phyloP scores from a whole-genome alignment of 2,113 vertebrate species.

The Pedionomus torquatus region DNA sequence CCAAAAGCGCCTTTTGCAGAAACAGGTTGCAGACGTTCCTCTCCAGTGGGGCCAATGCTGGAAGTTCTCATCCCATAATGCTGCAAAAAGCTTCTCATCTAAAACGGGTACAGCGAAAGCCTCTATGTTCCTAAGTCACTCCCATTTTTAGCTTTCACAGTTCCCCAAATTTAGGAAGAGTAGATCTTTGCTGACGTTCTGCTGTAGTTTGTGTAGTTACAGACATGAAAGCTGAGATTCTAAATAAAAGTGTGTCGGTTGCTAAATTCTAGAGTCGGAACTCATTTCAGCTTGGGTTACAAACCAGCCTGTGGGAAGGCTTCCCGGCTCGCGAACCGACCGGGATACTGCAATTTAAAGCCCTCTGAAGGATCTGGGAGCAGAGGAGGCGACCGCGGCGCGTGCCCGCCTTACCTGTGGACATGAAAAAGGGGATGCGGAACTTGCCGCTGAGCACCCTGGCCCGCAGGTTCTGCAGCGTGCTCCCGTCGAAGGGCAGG shows the following conservation, averaged over 20 bases:
- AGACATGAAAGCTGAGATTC: background rate
- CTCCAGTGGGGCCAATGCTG: background rate
- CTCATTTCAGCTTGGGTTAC: background rate
- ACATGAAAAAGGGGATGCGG: constrained; percentile 99
- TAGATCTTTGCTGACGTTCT: background rate
- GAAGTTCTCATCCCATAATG: rapidly evolving
- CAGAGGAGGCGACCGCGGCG: background rate
- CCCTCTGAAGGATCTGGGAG: background rate
- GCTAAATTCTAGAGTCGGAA: background rate
- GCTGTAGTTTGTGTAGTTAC: background rate
- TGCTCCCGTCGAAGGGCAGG: constrained; percentile 97
- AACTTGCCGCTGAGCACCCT: constrained; percentile 97
- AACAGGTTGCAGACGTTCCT: background rate
- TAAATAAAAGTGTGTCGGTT: background rate
- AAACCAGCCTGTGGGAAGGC: background rate
- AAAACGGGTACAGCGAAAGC: rapidly evolving
- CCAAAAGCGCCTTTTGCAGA: background rate
- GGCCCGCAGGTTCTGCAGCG: constrained; percentile 95
- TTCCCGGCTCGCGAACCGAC: background rate
- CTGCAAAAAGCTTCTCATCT: background rate
- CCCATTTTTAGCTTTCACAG: background rate
- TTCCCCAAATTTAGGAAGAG: background rate
- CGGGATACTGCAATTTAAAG: rapidly evolving
- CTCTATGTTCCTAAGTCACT: background rate
- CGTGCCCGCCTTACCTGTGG: constrained; percentile 85